Evolutionary conservation across 2,113 vertebrate species (phyloP), one percentile per base, ranked within the genome.

Genomic region (Gymnobelideus leadbeateri): DNA sequence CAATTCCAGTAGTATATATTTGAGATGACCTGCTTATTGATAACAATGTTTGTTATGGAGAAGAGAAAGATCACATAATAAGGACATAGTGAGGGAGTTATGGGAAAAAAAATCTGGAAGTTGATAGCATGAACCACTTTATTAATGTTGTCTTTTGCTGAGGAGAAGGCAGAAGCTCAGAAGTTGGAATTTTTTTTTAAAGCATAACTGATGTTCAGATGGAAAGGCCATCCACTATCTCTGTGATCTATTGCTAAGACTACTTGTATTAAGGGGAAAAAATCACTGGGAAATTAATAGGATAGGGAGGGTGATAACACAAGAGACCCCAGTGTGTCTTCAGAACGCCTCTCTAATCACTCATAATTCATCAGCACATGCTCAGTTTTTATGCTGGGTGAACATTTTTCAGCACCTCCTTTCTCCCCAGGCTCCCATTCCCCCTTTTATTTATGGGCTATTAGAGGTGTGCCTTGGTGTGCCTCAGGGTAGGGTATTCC

Each of bases 1-100:
- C 94, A 96, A 0, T 89, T 96, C 51, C 55, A 23, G 55, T 3
- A 92, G 26, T 89, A n/a, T 91, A 94, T 93, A 90, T 54, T 24
- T 9, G 2, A 91, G 89, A 91, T 49, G 14, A 94, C 95, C 92
- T 77, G 92, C 92, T 97, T 97, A 91, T 97, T 95, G 94, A 93
- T 95, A 92, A 92, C 90, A 61, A 43, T 0, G 12, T 92, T 55
- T 92, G 89, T 28, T 92, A 94, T 97, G 97, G 91, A 92, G 54
- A 95, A 61, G 61, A 11, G 0, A 10, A 4, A 43, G 95, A 95
- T 96, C 84, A 51, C 0, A 8, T 50, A 91, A 49, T 90, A 95
- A 92, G 92, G 51, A 46, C 55, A 90, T 43, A 37, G 89, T 92
- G 94, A 92, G 25, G 90, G 19, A 94, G 55, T 61, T 92, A 91